A percentile compares a stretch with the other conserved stretches of the same genome.
Conservation (phyloP, 1,140 invertebrate genomes). For the Melitaea cinxia region DNA sequence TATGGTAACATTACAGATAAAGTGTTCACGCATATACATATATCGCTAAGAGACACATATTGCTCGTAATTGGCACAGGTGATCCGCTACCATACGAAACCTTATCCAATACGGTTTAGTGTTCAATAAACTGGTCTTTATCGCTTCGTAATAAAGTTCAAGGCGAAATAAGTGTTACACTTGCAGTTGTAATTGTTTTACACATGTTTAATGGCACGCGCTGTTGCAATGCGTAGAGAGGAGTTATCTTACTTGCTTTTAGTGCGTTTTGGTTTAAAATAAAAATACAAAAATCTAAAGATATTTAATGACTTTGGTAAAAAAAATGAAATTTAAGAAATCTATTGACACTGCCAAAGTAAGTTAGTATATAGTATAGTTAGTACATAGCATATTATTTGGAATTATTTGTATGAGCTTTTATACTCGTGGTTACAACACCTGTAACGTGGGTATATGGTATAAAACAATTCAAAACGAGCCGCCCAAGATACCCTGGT, state of each 20-base stretch:
- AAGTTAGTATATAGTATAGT: too few species aligned
- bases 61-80: constrained; percentile 60
- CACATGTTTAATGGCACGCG: constrained; percentile 60
- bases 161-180: constrained; percentile 29
- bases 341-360: too few species aligned
- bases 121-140: constrained; percentile 29
- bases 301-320: too few species aligned
- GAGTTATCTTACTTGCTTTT: neutral
- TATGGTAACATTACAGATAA: constrained; percentile 1
- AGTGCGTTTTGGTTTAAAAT: too few species aligned
- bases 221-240: constrained; percentile 39
- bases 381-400: too few species aligned
- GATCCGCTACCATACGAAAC: constrained; percentile 40
- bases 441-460: too few species aligned
- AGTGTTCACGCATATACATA: constrained; percentile 27
- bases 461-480: too few species aligned
- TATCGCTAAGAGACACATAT: constrained; percentile 45
- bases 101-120: constrained; percentile 10
- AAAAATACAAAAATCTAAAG: too few species aligned
- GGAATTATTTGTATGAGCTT: too few species aligned
- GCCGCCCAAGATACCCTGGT: too few species aligned
- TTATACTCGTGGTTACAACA: too few species aligned
- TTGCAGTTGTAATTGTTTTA: constrained; percentile 51
- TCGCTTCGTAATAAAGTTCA: constrained; percentile 24
- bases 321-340: too few species aligned